These are phyloP conservation scores for Drosophila rhopaloa DNA, from an alignment of 1,140 invertebrate genomes.

Conservation along the genomic window DNA sequence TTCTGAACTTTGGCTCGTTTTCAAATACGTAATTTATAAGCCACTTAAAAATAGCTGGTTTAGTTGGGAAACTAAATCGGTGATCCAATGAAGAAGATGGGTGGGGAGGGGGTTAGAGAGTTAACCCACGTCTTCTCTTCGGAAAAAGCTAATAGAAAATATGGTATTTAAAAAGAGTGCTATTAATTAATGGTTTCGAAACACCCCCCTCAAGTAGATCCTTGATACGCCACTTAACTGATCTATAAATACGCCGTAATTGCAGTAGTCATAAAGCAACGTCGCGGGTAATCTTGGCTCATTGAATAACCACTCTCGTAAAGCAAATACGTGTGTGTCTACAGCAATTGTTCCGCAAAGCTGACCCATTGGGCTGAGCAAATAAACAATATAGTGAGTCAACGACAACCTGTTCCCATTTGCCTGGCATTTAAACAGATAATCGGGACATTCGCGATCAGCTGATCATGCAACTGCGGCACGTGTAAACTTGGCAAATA, in stretches of 20 bases:
- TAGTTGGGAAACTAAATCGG: constrained; percentile 1
- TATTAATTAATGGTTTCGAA: no score
- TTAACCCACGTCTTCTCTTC: no score
- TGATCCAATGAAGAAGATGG: not conserved
- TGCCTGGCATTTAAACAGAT: constrained; percentile 4
- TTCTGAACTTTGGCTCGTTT: not conserved
- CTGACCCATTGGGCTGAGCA: constrained; percentile 14
- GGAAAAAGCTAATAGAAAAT: no score
- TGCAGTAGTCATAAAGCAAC: constrained; percentile 42
- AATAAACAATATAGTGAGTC: constrained; percentile 7
- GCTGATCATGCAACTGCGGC: constrained; percentile 39
- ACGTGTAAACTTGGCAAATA: constrained; percentile 63
- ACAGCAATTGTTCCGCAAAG: constrained; percentile 3
- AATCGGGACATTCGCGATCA: constrained; percentile 13
- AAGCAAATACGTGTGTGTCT: constrained; percentile 13
- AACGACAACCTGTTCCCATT: constrained; percentile 19
- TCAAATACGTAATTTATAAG: not conserved
- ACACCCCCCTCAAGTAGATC: no score
- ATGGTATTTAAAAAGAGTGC: no score
- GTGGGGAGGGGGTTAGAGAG: no score
- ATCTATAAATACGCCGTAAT: constrained; percentile 42
- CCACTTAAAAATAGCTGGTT: constrained; percentile 7
- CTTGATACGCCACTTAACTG: not conserved
- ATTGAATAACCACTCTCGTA: constrained; percentile 38
- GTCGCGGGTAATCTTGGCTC: constrained; percentile 43